phyloP scores from a whole-genome alignment of 2,797 vertebrate genomes.

The Myotis daubentonii region DNA sequence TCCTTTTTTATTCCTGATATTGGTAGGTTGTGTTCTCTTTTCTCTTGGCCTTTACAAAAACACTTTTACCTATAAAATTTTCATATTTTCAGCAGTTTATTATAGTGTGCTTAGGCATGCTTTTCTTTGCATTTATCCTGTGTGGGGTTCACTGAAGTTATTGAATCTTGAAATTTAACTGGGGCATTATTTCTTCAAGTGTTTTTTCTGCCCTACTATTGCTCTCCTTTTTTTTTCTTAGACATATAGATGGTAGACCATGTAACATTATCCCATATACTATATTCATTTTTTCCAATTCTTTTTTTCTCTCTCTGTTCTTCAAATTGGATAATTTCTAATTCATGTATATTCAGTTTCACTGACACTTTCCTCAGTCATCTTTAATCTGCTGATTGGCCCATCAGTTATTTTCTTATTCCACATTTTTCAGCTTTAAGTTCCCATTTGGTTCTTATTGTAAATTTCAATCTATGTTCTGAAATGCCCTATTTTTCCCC shows the following conservation, averaged over 20 bases:
- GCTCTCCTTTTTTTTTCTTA: constrained; percentile 9
- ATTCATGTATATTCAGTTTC: not conserved
- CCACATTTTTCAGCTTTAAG: constrained; percentile 9
- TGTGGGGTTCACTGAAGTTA: not conserved
- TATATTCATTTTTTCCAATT: not conserved
- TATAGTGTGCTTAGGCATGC: not conserved
- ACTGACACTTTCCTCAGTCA: not conserved
- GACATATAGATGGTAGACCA: not conserved
- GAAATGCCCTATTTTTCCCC: not conserved
- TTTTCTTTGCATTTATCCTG: constrained; percentile 33
- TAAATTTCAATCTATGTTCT: not conserved
- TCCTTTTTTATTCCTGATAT: not conserved
- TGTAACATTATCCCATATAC: not conserved
- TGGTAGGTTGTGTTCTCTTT: not conserved
- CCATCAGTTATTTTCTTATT: not conserved
- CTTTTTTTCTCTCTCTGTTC: not conserved
- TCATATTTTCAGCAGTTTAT: constrained; percentile 1
- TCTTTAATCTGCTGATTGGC: not conserved
- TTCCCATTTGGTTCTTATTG: not conserved
- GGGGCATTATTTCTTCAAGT: not conserved
- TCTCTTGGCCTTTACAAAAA: not conserved
- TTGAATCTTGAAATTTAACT: not conserved
- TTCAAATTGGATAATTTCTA: not conserved
- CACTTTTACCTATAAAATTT: not conserved
- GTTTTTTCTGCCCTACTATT: constrained; percentile 8